Evolutionary conservation across 1,140 invertebrate species (phyloP), one percentile per base, ranked within the genome.

Genomic region (Diuraphis noxia): DNA sequence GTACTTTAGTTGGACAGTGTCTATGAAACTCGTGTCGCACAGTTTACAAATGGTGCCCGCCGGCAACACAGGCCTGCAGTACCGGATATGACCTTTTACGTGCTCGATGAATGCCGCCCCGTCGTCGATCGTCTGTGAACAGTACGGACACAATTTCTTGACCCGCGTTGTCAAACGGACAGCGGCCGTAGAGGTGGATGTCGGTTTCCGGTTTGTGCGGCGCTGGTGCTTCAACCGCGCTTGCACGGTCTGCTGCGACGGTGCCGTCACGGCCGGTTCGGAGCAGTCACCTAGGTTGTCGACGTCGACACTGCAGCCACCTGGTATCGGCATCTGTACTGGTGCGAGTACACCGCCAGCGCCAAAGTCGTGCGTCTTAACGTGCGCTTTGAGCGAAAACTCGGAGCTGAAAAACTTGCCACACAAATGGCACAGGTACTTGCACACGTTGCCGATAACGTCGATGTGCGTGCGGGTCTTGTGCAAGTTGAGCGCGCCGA

Each of bases 391-490:
- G 36, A 95, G 93, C 0, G 94, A 94, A 34, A 94, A 94, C 10
- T 94, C 93, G 0, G 94, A 93, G 21, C 94, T 94, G 92, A 95
- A 92, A 49, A 94, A 94, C 93, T 95, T 94, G 92, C 94, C 92
- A 91, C 95, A 95, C 41, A 94, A 94, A 93, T 95, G 94, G 91
- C 95, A 95, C 92, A 95, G 94, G 93, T 81, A 81, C 34, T 81
- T 82, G n/a, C 89, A 46, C 13, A 49, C 25, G 43, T 49, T 43
- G 43, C 63, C 72, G 5, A 34, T 43, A 1, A 49, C 25, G 89
- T 91, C 89, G 72, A 91, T 81, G 43, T 91, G 89, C 8, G 63
- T 91, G 34, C 89, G 89, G 4, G 89, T 91, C 34, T 82, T 91
- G 89, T 91, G 89, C 41, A 91, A 7, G 72, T 91, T 91, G 6